Conservation (phyloP, 2,113 vertebrate genomes). For the Rhinogobius similis region DNA sequence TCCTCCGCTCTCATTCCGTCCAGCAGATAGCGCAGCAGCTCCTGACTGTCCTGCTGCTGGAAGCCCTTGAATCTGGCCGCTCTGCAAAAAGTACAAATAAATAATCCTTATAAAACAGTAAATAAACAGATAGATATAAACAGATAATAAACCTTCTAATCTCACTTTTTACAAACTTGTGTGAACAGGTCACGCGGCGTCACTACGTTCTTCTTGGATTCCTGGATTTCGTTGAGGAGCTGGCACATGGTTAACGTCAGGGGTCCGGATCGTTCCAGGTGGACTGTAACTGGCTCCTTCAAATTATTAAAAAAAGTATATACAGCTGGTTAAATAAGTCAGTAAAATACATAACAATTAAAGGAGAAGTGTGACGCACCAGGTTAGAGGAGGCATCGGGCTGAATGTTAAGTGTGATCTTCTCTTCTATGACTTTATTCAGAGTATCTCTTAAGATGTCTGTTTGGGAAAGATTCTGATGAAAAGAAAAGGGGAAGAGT, state of each 20-base stretch:
- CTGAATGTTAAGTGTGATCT: slow-evolving; percentile 76
- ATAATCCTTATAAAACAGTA: background rate
- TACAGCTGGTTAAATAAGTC: background rate
- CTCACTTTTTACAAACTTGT: slow-evolving; percentile 99
- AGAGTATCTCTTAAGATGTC: slow-evolving; percentile 84
- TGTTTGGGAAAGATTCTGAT: slow-evolving; percentile 93
- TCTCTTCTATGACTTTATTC: slow-evolving; percentile 82
- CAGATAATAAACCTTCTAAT: slow-evolving; percentile 1
- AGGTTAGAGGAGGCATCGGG: slow-evolving; percentile 67
- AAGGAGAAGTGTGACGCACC: slow-evolving; percentile 52
- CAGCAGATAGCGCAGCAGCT: slow-evolving; percentile 92
- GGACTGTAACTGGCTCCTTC: slow-evolving; percentile 84
- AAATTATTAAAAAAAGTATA: background rate
- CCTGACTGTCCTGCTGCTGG: slow-evolving; percentile 98
- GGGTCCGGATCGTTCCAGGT: slow-evolving; percentile 85
- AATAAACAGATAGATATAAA: no score
- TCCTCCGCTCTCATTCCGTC: slow-evolving; percentile 96
- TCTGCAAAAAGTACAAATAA: slow-evolving; percentile 66
- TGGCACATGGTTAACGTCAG: slow-evolving; percentile 91
- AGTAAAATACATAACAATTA: background rate
- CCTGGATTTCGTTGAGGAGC: slow-evolving; percentile 90
- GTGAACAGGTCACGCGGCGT: slow-evolving; percentile 91
- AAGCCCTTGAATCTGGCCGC: slow-evolving; percentile 94
- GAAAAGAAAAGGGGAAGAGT: slow-evolving; percentile 25
- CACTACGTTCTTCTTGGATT: slow-evolving; percentile 84